Evolutionary conservation across 2,113 vertebrate species (phyloP).

Genomic region (Cynoglossus semilaevis): DNA sequence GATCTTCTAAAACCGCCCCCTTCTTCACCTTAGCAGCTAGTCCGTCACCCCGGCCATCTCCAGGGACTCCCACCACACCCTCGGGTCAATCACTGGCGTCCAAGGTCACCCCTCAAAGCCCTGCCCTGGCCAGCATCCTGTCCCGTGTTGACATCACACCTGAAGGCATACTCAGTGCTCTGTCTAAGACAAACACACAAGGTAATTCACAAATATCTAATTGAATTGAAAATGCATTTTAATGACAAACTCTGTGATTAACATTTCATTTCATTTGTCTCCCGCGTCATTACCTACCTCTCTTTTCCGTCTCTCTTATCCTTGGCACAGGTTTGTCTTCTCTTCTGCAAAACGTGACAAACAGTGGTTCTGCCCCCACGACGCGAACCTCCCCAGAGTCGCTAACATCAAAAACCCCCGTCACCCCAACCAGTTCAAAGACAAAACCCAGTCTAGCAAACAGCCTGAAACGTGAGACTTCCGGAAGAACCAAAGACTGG

Average conservation of each 20-base stretch:
- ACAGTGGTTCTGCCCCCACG: constrained; percentile 58
- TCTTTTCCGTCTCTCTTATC: constrained; percentile 30
- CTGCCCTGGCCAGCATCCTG: constrained; percentile 88
- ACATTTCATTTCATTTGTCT: neutral
- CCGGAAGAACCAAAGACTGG: constrained; percentile 58
- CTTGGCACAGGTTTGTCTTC: constrained; percentile 85
- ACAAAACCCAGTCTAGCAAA: constrained; percentile 73
- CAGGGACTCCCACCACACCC: constrained; percentile 85
- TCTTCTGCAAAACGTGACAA: constrained; percentile 88
- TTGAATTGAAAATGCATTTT: too few species aligned
- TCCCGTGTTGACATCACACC: constrained; percentile 96
- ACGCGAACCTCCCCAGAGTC: constrained; percentile 73
- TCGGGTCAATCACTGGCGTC: constrained; percentile 75
- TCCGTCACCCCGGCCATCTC: constrained; percentile 85
- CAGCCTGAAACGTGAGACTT: constrained; percentile 60
- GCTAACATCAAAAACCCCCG: constrained; percentile 67
- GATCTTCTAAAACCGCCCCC: constrained; percentile 1
- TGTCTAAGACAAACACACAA: constrained; percentile 93
- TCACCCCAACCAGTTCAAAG: constrained; percentile 80
- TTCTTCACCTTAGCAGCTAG: constrained; percentile 77
- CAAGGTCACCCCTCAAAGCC: constrained; percentile 79
- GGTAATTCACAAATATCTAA: constrained; percentile 69
- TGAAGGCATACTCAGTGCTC: constrained; percentile 88
- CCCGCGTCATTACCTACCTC: neutral
- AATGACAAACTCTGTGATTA: too few species aligned